Evolutionary conservation across 2,113 vertebrate species (phyloP), one percentile per base, ranked within the genome.

Genomic region (Hyperopisus bebe): DNA sequence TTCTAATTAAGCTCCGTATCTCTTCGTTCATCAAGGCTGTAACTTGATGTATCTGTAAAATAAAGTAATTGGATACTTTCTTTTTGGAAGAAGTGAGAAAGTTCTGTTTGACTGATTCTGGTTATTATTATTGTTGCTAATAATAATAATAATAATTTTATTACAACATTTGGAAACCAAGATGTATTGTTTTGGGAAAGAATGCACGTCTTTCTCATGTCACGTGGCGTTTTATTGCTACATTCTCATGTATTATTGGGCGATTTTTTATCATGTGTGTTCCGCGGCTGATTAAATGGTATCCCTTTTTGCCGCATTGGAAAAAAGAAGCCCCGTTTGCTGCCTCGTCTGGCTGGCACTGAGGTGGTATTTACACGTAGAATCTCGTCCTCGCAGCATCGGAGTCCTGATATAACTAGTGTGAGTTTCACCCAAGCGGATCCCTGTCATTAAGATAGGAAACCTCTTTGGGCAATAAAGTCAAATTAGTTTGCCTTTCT

Each of bases 401-500:
- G 7, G 51, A 80, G 51, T 77, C 48, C 77, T 58, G 77, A 62
- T 84, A 83, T 82, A 82, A 48, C 77, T 80, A 53, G 77, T 84
- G 51, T 89, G 88, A 80, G 77, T 89, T 89, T 89, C 80, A 84
- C 88, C 88, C 88, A 84, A 89, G 88, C 83, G 88, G 80, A 80
- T 58, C 80, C 77, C 88, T 84, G 88, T 84, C 88, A 89, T 84
- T 89, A 89, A 89, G 88, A 89, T 89, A 89, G 48, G 31, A 89
- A 89, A 89, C 82, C 88, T 89, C 88, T 84, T 53, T 84, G 88
- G 88, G 88, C 88, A 84, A 89, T 55, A 84, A 84, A 89, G 89
- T 89, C 89, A 89, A 89, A 89, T 89, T 89, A 89, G 89, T 89
- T 89, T 89, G 77, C 77, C 51, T 89, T 89, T 89, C 89, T 89